Base-by-base conservation (phyloP, 2,797 vertebrate species). In the Danio jaintianensis region DNA sequence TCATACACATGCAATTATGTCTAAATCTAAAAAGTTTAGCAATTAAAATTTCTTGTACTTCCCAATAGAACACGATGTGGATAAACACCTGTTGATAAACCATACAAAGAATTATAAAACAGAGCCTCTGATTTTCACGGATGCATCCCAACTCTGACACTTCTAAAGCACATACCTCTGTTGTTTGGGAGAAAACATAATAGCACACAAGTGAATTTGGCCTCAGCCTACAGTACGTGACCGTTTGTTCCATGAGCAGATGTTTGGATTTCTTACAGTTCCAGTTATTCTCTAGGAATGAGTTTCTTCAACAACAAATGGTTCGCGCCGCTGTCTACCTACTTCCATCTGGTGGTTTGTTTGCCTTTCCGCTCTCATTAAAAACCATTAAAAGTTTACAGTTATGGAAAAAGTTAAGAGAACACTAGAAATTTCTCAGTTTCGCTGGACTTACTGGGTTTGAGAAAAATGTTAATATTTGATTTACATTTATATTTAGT, bases 71-170 rank as follows among this genome's bases (percentile, higher is more conserved):
- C 4, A 50, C 48, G 13, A 12, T 48, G 22, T 18, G 59, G 2
- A 38, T 59, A 18, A 74, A 74, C 56, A 52, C 47, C 47, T 63
- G n/a, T 40, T 52, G 62, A 66, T 66, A 66, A 66, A 66, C 10
- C 38, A 8, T 16, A 45, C 9, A 29, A 66, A 64, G 9, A 36
- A 18, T 55, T 42, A 11, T 22, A 58, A 80, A 80, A 43, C 5
- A 29, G 63, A 74, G 10, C 78, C 20, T 53, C 7, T 74, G 66
- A 75, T 79, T 81, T 71, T 47, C 16, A 42, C 12, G 2, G 9
- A 68, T n/a, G 20, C 36, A 64, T 75, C 42, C 61, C 7, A 47
- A 66, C 55, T 22, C 36, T 55, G 63, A 71, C 52, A 83, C 53
- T 59, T 69, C 42, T 48, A 48, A 18, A 48, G 15, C 36, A 45